phyloP scores from a whole-genome alignment of 2,888 invertebrate genomes.

The Ormyrus rosae region DNA sequence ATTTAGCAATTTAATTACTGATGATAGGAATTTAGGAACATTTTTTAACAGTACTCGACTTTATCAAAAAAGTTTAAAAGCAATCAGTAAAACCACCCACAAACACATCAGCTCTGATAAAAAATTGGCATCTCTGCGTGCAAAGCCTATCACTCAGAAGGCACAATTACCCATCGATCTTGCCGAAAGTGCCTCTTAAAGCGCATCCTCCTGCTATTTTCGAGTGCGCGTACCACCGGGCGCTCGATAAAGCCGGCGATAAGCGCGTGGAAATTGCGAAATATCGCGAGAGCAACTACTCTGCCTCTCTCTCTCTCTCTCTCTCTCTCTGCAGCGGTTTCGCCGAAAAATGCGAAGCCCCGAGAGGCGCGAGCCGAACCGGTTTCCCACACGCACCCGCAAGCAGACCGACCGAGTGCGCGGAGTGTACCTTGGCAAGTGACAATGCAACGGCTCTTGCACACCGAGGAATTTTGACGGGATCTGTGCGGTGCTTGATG shows the following conservation, averaged over 20 bases:
- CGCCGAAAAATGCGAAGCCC: slow-evolving; percentile 30
- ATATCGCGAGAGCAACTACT: background rate
- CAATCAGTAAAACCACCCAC: too few relatives aligned
- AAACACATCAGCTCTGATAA: too few relatives aligned
- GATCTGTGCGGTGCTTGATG: too few relatives aligned
- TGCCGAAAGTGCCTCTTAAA: too few relatives aligned
- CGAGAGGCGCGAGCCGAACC: slow-evolving; percentile 17
- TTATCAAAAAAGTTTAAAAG: too few relatives aligned
- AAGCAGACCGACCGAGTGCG: background rate
- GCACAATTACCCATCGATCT: too few relatives aligned
- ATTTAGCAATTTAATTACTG: too few relatives aligned
- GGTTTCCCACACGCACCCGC: slow-evolving; percentile 41
- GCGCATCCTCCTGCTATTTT: too few relatives aligned
- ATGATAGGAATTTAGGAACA: too few relatives aligned
- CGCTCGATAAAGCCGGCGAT: background rate
- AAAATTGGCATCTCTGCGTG: background rate
- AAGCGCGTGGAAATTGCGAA: slow-evolving; percentile 19
- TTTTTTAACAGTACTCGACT: too few relatives aligned
- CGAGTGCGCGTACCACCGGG: background rate
- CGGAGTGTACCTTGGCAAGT: background rate
- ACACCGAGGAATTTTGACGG: too few relatives aligned
- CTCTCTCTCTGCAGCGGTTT: background rate
- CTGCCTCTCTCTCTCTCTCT: too few relatives aligned
- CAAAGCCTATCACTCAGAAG: background rate
- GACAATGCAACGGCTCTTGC: slow-evolving; percentile 1